These are phyloP conservation scores for Apostichopus parvimensis DNA, from an alignment of 35 echinoderm and acorn worm genomes.

Conservation along the genomic window DNA sequence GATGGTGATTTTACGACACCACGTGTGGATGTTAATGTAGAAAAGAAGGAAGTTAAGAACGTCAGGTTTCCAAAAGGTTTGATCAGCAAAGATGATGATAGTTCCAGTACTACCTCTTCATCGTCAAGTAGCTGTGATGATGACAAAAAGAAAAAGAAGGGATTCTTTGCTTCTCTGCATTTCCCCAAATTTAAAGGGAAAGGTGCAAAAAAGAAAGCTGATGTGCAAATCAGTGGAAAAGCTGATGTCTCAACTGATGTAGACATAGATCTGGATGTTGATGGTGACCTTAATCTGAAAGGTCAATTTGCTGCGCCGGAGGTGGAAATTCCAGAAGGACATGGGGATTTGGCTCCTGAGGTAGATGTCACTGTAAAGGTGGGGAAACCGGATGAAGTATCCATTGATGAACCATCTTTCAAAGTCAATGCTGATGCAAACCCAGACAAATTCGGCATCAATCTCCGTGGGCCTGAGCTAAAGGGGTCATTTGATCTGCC, in stretches of 20 bases:
- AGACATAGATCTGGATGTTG: background rate
- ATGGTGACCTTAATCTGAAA: background rate
- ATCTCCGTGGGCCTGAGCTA: background rate
- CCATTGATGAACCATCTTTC: background rate
- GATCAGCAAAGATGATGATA: background rate
- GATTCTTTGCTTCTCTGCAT: conserved; percentile 19
- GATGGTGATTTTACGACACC: background rate
- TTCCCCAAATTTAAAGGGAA: conserved; percentile 33
- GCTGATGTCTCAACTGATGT: background rate
- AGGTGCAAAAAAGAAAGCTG: conserved; percentile 1
- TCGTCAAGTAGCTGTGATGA: background rate
- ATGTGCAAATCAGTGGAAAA: background rate
- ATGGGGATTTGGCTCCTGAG: background rate
- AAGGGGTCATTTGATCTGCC: background rate
- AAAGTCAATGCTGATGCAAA: background rate
- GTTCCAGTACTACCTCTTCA: background rate
- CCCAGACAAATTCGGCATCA: background rate
- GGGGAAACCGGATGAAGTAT: background rate
- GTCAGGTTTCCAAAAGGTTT: background rate
- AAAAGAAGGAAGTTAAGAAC: background rate
- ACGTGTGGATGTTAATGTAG: background rate
- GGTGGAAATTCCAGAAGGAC: background rate
- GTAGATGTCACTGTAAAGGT: background rate
- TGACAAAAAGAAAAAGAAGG: conserved; percentile 45
- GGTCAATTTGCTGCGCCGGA: background rate